Percentiles rank a stretch among this genome's conserved stretches.
Conservation (phyloP, 2,797 vertebrate genomes). For the Melanotaenia maccullochi region DNA sequence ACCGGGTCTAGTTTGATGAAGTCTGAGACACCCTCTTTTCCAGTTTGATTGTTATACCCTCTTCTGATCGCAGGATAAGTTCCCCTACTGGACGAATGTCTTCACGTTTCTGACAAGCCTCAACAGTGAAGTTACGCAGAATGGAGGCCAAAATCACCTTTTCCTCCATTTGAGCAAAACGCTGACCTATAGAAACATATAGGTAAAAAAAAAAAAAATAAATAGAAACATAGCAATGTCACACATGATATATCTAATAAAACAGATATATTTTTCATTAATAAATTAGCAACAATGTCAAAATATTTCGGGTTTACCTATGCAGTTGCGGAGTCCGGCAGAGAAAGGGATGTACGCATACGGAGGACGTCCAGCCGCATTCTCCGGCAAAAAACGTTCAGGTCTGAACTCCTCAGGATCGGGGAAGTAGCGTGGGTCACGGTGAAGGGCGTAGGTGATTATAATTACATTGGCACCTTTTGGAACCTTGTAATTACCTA, state of each 20-base stretch:
- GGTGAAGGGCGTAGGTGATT: constrained; percentile 87
- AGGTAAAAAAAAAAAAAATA: neutral
- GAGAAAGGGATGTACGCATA: constrained; percentile 94
- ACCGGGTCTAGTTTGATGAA: constrained; percentile 2
- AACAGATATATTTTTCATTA: no score
- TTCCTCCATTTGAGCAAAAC: constrained; percentile 94
- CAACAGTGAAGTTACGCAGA: constrained; percentile 87
- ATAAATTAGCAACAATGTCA: neutral
- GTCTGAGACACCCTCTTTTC: constrained; percentile 73
- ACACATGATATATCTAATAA: neutral
- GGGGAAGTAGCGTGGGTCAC: constrained; percentile 88
- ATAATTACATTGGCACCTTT: constrained; percentile 84
- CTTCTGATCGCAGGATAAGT: constrained; percentile 89
- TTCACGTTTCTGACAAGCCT: constrained; percentile 86
- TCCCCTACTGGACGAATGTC: constrained; percentile 86
- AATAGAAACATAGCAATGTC: neutral
- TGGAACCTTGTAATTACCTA: constrained; percentile 86
- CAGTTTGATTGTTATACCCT: constrained; percentile 90
- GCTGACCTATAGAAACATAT: constrained; percentile 84
- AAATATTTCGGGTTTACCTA: constrained; percentile 80
- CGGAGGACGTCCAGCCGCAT: constrained; percentile 84
- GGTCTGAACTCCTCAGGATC: constrained; percentile 92
- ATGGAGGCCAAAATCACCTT: constrained; percentile 89
- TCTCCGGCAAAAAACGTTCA: constrained; percentile 90
- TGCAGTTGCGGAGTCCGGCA: constrained; percentile 94